Base-by-base conservation (phyloP, 2,888 invertebrate genomes). In the Gymnoscelis rufifasciata region DNA sequence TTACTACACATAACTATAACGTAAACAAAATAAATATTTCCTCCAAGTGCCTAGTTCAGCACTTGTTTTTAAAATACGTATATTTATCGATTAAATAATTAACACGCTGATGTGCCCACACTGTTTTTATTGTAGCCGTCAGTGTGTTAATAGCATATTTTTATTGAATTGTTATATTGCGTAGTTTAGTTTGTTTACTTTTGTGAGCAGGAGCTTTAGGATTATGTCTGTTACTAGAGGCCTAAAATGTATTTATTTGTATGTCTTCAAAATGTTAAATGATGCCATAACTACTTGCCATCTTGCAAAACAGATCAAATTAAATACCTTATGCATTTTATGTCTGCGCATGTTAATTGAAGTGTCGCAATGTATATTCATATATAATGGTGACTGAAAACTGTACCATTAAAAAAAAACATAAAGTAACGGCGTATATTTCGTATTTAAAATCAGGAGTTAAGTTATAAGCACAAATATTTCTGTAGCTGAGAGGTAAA, bases 231-330 rank as follows among this genome's bases (percentile, higher is more conserved):
- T 51, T 55, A 52, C 42, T 38, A 43, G 47, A 30, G 47, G 43
- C 13, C 45, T 44, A 37, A 42, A 28, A 29, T 41, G 6, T 27
- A 13, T 36, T 54, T 19, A 19, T 19, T 3, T 19, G 19, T 19
- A 19, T 5, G 11, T 27, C 11, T 31, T 38, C 7, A 40, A 39
- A 43, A 35, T 7, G 31, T 15, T 42, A 42, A 31, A 38, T 39
- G 43, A 51, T 47, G 53, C 56, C 56, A 56, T 53, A 49, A 35
- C 35, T 39, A 44, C 56, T 56, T 56, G 56, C 56, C 56, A 43
- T 50, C 47, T 43, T n/a, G 31, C n/a, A n/a, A n/a, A 14, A 15
- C 47, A 36, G 36, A 51, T 42, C 38, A 43, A 36, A 41, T 37
- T n/a, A 33, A 31, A 33, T n/a, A n/a, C n/a, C n/a, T n/a, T n/a